phyloP scores from a whole-genome alignment of 1,140 invertebrate species.

The Caenorhabditis latens region DNA sequence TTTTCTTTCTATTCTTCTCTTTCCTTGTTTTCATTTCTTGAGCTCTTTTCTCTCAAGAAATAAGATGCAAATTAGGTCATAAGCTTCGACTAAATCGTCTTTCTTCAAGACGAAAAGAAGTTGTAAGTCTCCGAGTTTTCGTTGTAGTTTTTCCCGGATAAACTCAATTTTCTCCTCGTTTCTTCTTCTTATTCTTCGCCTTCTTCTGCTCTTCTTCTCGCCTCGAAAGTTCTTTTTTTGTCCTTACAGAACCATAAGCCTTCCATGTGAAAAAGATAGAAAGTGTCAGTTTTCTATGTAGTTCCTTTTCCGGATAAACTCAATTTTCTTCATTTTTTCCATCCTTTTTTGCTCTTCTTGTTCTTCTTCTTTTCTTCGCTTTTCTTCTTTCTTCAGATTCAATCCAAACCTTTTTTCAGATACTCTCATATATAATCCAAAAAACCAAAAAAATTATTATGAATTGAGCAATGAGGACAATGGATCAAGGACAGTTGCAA shows the following conservation, averaged over 20 bases:
- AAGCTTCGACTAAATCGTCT: background rate
- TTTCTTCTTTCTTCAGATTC: background rate
- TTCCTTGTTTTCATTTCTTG: background rate
- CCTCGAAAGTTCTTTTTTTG: background rate
- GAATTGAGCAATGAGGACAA: constrained; percentile 44
- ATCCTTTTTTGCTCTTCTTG: background rate
- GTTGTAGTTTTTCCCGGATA: background rate
- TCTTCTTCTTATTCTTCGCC: background rate
- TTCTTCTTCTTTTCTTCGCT: background rate
- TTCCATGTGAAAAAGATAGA: too few relatives aligned
- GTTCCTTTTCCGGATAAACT: constrained; percentile 7
- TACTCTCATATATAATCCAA: background rate
- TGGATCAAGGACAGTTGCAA: constrained; percentile 53
- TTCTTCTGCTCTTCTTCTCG: background rate
- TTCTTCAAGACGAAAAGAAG: background rate
- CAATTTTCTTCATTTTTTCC: constrained; percentile 1
- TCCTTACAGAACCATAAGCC: background rate
- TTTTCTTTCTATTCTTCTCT: background rate
- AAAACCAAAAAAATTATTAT: constrained; percentile 1
- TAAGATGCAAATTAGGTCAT: constrained; percentile 46
- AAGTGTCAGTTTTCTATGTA: too few relatives aligned
- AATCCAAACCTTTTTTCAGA: background rate
- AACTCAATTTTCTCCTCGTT: background rate
- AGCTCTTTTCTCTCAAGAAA: background rate
- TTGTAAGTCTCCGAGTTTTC: background rate